These are phyloP conservation scores for Cephus nigrinus DNA, from an alignment of 2,888 invertebrate genomes.

Conservation along the genomic window DNA sequence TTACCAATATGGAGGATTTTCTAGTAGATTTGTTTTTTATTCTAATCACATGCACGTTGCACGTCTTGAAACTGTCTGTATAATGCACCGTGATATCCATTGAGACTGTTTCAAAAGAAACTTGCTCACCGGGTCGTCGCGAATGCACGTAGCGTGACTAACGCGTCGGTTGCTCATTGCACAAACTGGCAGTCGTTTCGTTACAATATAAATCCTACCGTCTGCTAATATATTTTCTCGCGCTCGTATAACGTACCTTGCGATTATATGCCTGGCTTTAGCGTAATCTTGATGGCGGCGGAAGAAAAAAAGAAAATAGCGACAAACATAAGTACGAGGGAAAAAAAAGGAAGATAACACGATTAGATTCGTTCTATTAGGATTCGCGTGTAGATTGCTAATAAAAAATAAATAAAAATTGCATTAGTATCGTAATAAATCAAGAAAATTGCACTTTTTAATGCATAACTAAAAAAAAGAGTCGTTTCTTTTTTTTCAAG, in stretches of 20 bases:
- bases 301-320: background rate
- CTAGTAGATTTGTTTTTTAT: background rate
- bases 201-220: background rate
- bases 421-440: background rate
- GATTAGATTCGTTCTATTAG: background rate
- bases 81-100: background rate
- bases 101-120: background rate
- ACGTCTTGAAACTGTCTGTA: background rate
- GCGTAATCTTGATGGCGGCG: background rate
- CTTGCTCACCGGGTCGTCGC: background rate
- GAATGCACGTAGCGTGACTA: background rate
- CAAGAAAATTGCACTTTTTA: background rate
- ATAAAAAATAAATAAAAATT: background rate
- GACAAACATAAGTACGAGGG: background rate
- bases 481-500: background rate
- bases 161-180: background rate
- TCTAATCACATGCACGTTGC: too few relatives aligned
- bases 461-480: background rate
- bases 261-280: background rate
- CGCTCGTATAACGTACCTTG: background rate
- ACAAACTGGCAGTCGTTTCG: background rate
- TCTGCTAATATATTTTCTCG: slow-evolving; percentile 3
- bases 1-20: background rate
- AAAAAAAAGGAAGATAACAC: background rate
- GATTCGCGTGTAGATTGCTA: background rate